Evolutionary conservation across 2,113 vertebrate species (phyloP), one percentile per base, ranked within the genome.

Genomic region (Apodemus speciosus): DNA sequence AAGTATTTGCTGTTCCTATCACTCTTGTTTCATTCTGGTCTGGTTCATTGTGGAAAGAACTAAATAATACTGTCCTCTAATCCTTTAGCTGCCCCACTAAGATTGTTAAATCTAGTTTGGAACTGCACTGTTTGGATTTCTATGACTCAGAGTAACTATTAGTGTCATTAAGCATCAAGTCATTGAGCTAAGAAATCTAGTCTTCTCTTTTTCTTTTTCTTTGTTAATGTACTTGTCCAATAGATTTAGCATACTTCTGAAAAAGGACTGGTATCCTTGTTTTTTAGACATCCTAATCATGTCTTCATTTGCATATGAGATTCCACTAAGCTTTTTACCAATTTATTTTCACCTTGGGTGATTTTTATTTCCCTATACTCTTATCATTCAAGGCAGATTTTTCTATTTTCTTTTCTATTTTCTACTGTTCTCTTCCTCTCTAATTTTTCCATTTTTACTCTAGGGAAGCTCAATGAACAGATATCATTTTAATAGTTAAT

Each of bases 391-490:
- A 85, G 38, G 40, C 88, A 18, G 88, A 53, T 35, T 35, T 85
- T 93, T 81, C 11, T 73, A n/a, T 80, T 53, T 85, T 18, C 49
- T 84, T 89, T 46, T 23, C 23, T 94, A 75, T n/a, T 14, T 1
- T 77, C 3, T 85, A 23, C 5, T 73, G 1, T 53, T 49, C 16
- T 21, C 25, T 64, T 58, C 14, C 7, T 69, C 5, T 87, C 16
- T 90, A 6, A 10, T 62, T 25, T 14, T 85, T 88, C 10, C 32
- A 56, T 2, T 58, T 85, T 88, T 58, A 35, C 18, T 27, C 64
- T 2, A 84, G 32, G 18, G 58, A 30, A 72, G 4, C 27, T 85
- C 56, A 86, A 62, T 1, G 58, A 64, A 84, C 27, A 71, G 0
- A 32, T 46, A 72, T 62, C 6, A 3, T 25, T 62, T 62, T 16